phyloP scores from a whole-genome alignment of 2,113 vertebrate genomes.

The Leucosticte australis region DNA sequence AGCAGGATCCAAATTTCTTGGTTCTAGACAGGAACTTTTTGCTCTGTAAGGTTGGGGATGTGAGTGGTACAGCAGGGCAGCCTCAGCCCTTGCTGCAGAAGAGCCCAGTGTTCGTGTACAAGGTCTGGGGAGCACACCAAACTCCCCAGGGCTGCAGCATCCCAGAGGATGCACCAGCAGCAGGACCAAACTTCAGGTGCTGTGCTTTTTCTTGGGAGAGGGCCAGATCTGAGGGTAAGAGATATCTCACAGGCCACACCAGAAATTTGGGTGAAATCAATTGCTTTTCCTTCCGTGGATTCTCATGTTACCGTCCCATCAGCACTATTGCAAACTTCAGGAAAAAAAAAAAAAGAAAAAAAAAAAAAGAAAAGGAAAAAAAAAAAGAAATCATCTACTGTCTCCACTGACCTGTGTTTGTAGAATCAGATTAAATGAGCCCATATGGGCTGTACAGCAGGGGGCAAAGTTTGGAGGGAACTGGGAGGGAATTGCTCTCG shows the following conservation, averaged over 20 bases:
- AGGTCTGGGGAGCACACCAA: background rate
- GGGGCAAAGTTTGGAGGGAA: background rate
- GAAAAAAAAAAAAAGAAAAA: background rate
- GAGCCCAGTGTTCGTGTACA: accelerated
- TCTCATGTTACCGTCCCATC: background rate
- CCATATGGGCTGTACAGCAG: background rate
- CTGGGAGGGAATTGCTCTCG: background rate
- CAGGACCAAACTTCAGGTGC: background rate
- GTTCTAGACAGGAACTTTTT: background rate
- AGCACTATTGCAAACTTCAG: background rate
- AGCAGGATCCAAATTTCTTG: background rate
- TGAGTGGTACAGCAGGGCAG: background rate
- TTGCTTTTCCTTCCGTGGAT: accelerated
- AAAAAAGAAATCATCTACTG: background rate
- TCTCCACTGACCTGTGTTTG: background rate
- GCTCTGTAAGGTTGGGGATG: accelerated
- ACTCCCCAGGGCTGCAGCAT: background rate
- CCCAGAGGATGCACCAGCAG: background rate
- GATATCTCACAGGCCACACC: background rate
- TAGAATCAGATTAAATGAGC: background rate
- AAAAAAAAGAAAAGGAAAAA: background rate
- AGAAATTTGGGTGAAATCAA: background rate
- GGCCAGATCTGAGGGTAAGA: background rate
- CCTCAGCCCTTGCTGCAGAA: background rate
- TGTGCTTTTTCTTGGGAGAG: background rate